These are phyloP conservation scores for Clupea harengus DNA, from an alignment of 2,113 vertebrate species.

Conservation along the genomic window DNA sequence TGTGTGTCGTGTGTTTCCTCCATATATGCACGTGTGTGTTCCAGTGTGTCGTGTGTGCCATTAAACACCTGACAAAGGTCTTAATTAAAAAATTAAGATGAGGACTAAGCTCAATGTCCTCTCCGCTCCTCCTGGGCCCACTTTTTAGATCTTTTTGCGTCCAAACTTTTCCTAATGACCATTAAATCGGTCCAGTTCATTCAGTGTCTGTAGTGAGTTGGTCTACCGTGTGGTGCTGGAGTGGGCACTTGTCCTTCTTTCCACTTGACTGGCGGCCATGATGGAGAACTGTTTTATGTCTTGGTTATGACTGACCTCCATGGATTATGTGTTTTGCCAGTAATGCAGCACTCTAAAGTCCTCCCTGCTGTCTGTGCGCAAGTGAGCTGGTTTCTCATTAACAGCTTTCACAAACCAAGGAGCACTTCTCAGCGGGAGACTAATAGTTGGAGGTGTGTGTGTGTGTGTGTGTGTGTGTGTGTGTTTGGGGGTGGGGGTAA, in stretches of 20 bases:
- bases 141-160: no score
- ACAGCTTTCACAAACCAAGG: neutral
- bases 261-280: neutral
- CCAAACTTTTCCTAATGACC: no score
- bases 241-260: neutral
- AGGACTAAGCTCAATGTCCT: no score
- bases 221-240: no score
- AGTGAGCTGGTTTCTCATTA: neutral
- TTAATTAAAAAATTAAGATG: no score
- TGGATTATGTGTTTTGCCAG: neutral
- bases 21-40: no score
- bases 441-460: neutral
- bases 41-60: no score
- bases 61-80: no score
- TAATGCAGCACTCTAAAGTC: neutral
- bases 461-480: neutral
- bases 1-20: no score
- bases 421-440: neutral
- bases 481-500: neutral
- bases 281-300: neutral
- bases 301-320: neutral
- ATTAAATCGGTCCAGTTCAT: no score
- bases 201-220: no score
- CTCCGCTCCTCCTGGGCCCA: no score
- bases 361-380: neutral